phyloP scores from a whole-genome alignment of 1,140 invertebrate genomes.

The Zophobas morio region DNA sequence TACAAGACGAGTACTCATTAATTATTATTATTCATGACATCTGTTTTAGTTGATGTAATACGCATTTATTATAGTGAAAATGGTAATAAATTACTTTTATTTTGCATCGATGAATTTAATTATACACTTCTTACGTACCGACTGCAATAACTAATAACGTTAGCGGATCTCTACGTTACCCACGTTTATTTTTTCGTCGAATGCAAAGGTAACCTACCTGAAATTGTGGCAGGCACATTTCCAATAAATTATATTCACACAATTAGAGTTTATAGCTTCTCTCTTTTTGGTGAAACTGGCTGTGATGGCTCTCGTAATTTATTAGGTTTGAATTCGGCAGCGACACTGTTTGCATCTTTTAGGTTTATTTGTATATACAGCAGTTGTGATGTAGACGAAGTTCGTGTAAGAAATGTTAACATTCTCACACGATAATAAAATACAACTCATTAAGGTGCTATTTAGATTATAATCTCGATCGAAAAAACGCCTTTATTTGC shows the following conservation, averaged over 20 bases:
- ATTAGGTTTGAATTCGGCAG: conserved; percentile 50
- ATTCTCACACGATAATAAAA: conserved; percentile 22
- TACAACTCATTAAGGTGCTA: conserved; percentile 32
- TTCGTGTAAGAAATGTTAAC: conserved; percentile 27
- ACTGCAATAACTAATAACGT: no score
- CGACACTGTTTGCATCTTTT: conserved; percentile 45
- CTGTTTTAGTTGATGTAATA: no score
- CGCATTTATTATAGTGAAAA: no score
- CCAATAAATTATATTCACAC: conserved; percentile 50
- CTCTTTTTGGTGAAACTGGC: conserved; percentile 45
- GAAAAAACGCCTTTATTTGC: conserved; percentile 16
- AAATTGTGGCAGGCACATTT: conserved; percentile 42
- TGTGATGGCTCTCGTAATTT: conserved; percentile 43
- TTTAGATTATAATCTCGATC: conserved; percentile 27
- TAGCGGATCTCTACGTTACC: no score
- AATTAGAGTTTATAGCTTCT: conserved; percentile 45
- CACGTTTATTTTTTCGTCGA: not conserved
- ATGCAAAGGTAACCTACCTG: conserved; percentile 8
- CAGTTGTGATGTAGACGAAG: conserved; percentile 17
- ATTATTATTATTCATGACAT: no score
- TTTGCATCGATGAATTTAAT: no score
- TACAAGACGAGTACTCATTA: no score
- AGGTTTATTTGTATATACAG: conserved; percentile 36
- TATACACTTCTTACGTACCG: no score
- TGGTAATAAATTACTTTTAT: no score